Evolutionary conservation across 1,140 invertebrate genomes (phyloP), one percentile per base, ranked within the genome.

Genomic region (Euwallacea similis): DNA sequence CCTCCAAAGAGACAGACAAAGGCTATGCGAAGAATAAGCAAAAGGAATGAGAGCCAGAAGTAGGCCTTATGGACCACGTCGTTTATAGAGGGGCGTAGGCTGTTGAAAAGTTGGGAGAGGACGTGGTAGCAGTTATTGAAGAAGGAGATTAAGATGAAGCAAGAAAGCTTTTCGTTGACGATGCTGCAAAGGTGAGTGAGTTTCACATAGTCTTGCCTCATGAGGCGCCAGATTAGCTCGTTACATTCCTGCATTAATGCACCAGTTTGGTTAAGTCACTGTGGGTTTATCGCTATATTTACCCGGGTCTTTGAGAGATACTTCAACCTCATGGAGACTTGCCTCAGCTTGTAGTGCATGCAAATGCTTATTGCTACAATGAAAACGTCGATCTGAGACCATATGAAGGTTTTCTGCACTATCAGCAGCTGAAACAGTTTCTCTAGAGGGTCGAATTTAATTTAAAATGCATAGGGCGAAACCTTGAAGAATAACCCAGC

Each of bases 111-210:
- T 73, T 91, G 88, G 66, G 90, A 84, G 71, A 90, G 90, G 73
- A 92, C 90, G 73, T 90, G 90, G 73, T 88, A 91, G 7, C 91
- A 81, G 78, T 92, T 90, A 42, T 86, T 88, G 0, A 87, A 82
- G 66, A 89, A 90, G 1, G 89, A 90, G 0, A 91, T 71, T 0
- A 92, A 77, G 2, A 91, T 83, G 41, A 91, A 84, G 15, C 82
- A 80, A 0, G 88, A 88, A 13, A 92, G 81, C 44, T 86, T 81
- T 3, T 79, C 75, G 72, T 91, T 88, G 8, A 90, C 80, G 2
- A 80, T 79, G 58, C 86, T 84, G 0, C 89, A 87, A 0, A 91
- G 77, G 7, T 82, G 84, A 8, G 88, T 86, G 15, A 91, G 81
- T 11, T 84, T 84, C 59, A 88, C 88, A 66, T 89, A 91, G 54